Percentiles rank a stretch among this genome's conserved stretches.
These are phyloP conservation scores for Stichodactyla mertensii DNA, from an alignment of 64 coral and sea anemone genomes.

Conservation along the genomic window DNA sequence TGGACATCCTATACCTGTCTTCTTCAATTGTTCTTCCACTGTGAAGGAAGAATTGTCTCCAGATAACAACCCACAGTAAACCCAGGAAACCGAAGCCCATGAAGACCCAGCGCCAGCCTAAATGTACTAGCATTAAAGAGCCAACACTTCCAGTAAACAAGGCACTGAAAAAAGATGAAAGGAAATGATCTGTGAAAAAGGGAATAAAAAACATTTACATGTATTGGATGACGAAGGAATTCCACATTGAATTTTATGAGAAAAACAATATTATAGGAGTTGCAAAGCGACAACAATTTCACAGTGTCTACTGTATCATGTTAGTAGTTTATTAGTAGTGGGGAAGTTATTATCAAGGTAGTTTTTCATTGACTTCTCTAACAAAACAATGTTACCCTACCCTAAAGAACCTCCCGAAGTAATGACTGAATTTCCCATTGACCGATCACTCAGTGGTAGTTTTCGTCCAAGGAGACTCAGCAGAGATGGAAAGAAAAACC, in stretches of 20 bases:
- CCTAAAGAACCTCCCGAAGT: conserved; percentile 4
- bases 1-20: neutral
- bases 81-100: conserved; percentile 4
- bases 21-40: neutral
- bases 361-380: neutral
- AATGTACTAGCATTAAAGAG: neutral
- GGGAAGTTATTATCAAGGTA: no score
- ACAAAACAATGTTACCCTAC: neutral
- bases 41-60: conserved; percentile 11
- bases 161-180: conserved; percentile 1
- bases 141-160: conserved; percentile 6
- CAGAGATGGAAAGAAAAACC: conserved; percentile 19
- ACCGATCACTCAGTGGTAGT: conserved; percentile 19
- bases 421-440: conserved; percentile 7
- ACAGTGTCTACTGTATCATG: no score
- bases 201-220: no score
- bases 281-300: no score
- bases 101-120: conserved; percentile 18
- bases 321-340: no score
- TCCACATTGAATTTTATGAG: no score
- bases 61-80: conserved; percentile 2
- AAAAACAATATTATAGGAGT: no score
- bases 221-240: no score
- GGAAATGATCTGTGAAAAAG: neutral
- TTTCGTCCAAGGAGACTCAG: neutral